These are phyloP conservation scores for Cydia splendana DNA, from an alignment of 1,140 invertebrate species.

Conservation along the genomic window DNA sequence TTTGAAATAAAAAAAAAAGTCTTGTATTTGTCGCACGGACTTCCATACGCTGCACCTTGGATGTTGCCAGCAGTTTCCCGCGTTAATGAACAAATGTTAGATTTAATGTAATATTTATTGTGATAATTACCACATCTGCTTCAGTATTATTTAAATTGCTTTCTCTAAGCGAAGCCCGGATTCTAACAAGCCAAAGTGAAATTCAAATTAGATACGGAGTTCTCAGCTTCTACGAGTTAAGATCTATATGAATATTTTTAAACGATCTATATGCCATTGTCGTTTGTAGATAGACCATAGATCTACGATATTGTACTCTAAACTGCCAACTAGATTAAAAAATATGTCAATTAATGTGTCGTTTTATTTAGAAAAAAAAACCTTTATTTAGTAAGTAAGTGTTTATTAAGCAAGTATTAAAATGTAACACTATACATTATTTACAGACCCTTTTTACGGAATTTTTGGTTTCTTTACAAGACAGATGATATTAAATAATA, in stretches of 20 bases:
- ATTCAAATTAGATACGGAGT: conserved; percentile 40
- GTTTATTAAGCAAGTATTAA: conserved; percentile 52
- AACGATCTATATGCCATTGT: conserved; percentile 57
- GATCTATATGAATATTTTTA: conserved; percentile 36
- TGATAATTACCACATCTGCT: conserved; percentile 39
- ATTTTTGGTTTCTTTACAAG: neutral
- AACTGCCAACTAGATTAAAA: conserved; percentile 65
- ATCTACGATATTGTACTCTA: conserved; percentile 48
- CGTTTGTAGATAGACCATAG: conserved; percentile 46
- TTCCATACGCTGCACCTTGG: conserved; percentile 39
- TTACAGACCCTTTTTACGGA: conserved; percentile 50
- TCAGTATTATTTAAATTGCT: conserved; percentile 45
- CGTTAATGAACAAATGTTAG: conserved; percentile 17
- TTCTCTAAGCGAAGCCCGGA: conserved; percentile 31
- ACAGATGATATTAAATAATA: neutral
- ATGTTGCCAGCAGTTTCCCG: conserved; percentile 18
- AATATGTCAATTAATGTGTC: conserved; percentile 22
- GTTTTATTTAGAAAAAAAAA: conserved; percentile 3
- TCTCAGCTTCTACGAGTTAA: conserved; percentile 40
- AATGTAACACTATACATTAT: conserved; percentile 64
- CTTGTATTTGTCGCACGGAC: too few relatives aligned
- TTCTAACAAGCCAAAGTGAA: conserved; percentile 51
- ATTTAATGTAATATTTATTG: conserved; percentile 41
- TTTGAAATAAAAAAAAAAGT: neutral
- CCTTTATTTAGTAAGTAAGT: conserved; percentile 43